Conservation (phyloP, 1,140 invertebrate species). For the Rhizoglyphus robini region DNA sequence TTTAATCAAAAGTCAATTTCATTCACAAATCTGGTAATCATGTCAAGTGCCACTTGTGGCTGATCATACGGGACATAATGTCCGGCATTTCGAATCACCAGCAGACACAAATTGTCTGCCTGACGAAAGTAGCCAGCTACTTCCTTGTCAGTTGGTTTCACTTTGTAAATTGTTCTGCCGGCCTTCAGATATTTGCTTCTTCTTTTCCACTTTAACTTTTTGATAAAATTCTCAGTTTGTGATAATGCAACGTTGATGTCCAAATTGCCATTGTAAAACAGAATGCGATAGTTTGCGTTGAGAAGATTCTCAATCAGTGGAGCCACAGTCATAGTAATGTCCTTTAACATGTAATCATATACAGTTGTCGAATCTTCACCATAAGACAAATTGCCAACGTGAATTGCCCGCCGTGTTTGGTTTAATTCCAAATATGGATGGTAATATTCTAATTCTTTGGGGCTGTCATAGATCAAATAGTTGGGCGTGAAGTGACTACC, state of each 20-base stretch:
- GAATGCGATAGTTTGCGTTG: slow-evolving; percentile 30
- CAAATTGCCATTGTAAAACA: slow-evolving; percentile 59
- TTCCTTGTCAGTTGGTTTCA: slow-evolving; percentile 42
- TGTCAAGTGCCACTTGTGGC: too few species aligned
- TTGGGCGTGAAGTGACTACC: slow-evolving; percentile 59
- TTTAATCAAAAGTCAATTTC: too few species aligned
- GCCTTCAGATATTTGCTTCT: slow-evolving; percentile 49
- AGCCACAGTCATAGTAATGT: slow-evolving; percentile 68
- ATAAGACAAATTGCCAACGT: slow-evolving; percentile 64
- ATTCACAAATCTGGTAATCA: too few species aligned
- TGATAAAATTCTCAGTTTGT: slow-evolving; percentile 54
- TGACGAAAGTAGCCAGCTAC: slow-evolving; percentile 61
- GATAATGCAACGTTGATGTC: slow-evolving; percentile 72
- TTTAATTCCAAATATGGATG: slow-evolving; percentile 33
- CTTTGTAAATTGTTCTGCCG: slow-evolving; percentile 49
- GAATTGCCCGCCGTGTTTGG: slow-evolving; percentile 51
- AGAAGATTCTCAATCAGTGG: slow-evolving; percentile 53
- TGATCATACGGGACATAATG: too few species aligned
- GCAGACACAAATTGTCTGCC: too few species aligned
- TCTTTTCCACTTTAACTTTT: slow-evolving; percentile 48
- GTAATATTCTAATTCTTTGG: slow-evolving; percentile 35
- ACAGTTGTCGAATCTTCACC: slow-evolving; percentile 42
- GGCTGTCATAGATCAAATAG: slow-evolving; percentile 46
- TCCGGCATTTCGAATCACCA: too few species aligned
- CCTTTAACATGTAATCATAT: slow-evolving; percentile 50